Conservation (phyloP, 2,888 invertebrate species). For the Clistopyga incitator region DNA sequence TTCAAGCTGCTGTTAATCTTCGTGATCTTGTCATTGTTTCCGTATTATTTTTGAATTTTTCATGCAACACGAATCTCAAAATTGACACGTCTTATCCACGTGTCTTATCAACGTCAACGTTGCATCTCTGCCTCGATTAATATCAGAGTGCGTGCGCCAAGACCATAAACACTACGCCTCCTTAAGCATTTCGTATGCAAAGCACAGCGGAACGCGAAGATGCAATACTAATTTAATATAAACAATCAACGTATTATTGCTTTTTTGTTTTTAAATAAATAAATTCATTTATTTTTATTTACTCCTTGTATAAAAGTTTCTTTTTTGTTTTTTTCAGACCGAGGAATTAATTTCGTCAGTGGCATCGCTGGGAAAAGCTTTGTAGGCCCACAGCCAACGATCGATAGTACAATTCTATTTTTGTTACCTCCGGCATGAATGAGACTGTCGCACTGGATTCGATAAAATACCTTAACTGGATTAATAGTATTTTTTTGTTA, state of each 20-base stretch:
- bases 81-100: slow-evolving; percentile 21
- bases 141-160: slow-evolving; percentile 6
- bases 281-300: no score
- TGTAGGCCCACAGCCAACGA: slow-evolving; percentile 61
- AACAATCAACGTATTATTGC: neutral
- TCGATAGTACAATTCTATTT: slow-evolving; percentile 77
- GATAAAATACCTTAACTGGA: neutral
- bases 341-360: neutral
- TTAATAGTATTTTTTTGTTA: no score
- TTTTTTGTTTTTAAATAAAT: no score
- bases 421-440: slow-evolving; percentile 62
- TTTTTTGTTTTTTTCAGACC: neutral
- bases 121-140: slow-evolving; percentile 32
- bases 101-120: slow-evolving; percentile 26
- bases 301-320: neutral
- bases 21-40: neutral
- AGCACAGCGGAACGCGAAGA: slow-evolving; percentile 5
- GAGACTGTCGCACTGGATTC: slow-evolving; percentile 21
- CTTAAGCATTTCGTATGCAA: slow-evolving; percentile 20
- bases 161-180: neutral
- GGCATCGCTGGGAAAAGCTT: slow-evolving; percentile 49
- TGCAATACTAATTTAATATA: no score
- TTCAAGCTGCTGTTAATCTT: neutral
- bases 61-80: neutral
- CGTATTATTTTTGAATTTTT: neutral